Evolutionary conservation across 2,888 invertebrate species (phyloP).

Genomic region (Miltochrista miniata): DNA sequence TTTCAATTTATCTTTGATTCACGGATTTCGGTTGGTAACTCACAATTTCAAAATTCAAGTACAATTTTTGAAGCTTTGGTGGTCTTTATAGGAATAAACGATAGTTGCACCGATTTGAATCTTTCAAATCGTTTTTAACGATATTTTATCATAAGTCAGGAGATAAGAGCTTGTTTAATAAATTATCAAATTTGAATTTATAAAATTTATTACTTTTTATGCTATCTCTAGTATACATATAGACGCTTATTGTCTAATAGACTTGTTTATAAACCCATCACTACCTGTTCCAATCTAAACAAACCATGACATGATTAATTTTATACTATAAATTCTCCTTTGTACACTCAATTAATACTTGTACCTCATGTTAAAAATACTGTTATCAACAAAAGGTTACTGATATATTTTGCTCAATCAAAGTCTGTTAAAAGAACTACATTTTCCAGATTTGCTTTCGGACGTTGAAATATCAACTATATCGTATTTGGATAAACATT

Average conservation of each 20-base stretch:
- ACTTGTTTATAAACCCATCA: slow-evolving; percentile 5
- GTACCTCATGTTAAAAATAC: slow-evolving; percentile 8
- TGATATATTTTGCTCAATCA: slow-evolving; percentile 26
- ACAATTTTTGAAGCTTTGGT: too few species aligned
- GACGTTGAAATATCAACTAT: slow-evolving; percentile 9
- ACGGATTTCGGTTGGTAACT: too few species aligned
- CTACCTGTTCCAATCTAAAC: slow-evolving; percentile 8
- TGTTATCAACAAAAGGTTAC: slow-evolving; percentile 15
- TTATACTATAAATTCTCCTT: slow-evolving; percentile 12
- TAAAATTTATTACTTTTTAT: too few species aligned
- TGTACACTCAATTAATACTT: slow-evolving; percentile 7
- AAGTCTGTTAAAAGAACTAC: slow-evolving; percentile 20
- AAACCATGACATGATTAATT: slow-evolving; percentile 22
- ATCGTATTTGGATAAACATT: neutral
- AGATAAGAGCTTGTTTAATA: too few species aligned
- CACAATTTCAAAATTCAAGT: too few species aligned
- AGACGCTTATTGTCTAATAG: neutral
- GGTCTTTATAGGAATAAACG: too few species aligned
- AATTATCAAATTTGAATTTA: too few species aligned
- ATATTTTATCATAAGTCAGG: too few species aligned
- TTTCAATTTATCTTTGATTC: too few species aligned
- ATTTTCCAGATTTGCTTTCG: slow-evolving; percentile 26
- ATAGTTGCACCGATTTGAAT: too few species aligned
- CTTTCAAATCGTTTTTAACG: too few species aligned
- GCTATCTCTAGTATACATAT: neutral